These are phyloP conservation scores for Echinops telfairi DNA, from an alignment of 2,113 vertebrate species.

Conservation along the genomic window DNA sequence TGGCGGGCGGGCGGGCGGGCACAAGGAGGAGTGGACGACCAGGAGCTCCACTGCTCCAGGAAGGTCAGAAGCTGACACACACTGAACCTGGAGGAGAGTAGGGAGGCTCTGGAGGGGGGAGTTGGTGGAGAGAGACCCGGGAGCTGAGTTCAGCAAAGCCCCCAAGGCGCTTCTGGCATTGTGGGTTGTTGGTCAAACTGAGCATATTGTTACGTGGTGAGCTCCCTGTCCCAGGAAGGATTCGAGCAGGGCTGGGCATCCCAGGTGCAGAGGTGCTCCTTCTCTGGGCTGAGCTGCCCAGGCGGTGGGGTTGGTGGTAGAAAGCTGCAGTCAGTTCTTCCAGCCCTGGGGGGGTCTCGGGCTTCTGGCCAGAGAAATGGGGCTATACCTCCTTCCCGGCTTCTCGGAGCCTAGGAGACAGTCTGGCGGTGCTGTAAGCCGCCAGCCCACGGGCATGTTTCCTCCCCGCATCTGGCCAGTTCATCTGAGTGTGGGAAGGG, in stretches of 20 bases:
- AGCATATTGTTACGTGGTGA: neutral
- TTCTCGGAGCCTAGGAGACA: too few species aligned
- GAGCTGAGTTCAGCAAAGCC: too few species aligned
- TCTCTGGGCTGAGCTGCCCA: neutral
- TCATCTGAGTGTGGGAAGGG: neutral
- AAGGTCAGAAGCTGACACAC: neutral
- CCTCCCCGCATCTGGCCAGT: rapidly evolving
- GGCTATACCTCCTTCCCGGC: rapidly evolving
- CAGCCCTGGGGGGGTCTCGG: neutral
- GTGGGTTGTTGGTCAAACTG: neutral
- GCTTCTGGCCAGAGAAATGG: neutral
- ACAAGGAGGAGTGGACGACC: neutral
- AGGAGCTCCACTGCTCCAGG: neutral
- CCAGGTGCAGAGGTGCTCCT: neutral
- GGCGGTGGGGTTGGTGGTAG: rapidly evolving
- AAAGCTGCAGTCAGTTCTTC: neutral
- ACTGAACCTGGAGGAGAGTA: neutral
- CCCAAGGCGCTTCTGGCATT: neutral
- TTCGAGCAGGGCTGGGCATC: neutral
- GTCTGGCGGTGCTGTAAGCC: neutral
- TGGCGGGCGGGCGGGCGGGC: too few species aligned
- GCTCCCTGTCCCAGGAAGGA: neutral
- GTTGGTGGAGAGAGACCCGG: too few species aligned
- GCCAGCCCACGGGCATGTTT: rapidly evolving
- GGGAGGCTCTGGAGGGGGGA: too few species aligned